Evolutionary conservation across 2,113 vertebrate species (phyloP).

Genomic region (Scomber japonicus): DNA sequence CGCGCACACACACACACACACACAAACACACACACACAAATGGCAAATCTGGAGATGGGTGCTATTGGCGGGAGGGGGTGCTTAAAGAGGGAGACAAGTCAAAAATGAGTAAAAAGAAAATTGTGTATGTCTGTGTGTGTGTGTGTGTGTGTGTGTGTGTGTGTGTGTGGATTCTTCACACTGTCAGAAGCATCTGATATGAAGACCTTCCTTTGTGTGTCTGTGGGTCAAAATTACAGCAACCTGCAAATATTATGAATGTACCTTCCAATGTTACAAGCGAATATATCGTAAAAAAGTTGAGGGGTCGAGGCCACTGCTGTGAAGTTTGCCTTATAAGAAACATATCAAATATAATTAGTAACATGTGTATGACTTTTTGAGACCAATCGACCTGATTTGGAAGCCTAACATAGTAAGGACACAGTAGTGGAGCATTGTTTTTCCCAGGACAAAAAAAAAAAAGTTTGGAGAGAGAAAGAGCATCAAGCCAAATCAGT

Average conservation of each 20-base stretch:
- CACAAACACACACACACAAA: conserved; percentile 39
- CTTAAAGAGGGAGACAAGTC: conserved; percentile 26
- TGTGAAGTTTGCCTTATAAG: background rate
- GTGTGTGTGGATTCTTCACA: background rate
- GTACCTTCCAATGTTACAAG: background rate
- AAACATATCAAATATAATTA: background rate
- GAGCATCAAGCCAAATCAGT: conserved; percentile 22
- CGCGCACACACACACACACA: conserved; percentile 16
- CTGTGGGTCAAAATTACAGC: background rate
- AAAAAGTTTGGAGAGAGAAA: conserved; percentile 16
- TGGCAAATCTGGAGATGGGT: conserved; percentile 58
- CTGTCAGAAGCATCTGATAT: conserved; percentile 28
- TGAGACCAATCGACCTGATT: background rate
- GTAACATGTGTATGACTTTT: background rate
- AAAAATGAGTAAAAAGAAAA: conserved; percentile 16
- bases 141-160: no score
- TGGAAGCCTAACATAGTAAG: conserved; percentile 5
- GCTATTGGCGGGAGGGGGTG: conserved; percentile 16
- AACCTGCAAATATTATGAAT: background rate
- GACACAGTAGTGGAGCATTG: background rate
- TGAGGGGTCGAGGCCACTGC: background rate
- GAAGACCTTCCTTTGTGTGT: background rate
- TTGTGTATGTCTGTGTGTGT: background rate
- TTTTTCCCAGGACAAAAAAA: conserved; percentile 5
- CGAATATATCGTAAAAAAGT: background rate